Conservation (phyloP, 1,140 invertebrate genomes). For the Saccostrea echinata region DNA sequence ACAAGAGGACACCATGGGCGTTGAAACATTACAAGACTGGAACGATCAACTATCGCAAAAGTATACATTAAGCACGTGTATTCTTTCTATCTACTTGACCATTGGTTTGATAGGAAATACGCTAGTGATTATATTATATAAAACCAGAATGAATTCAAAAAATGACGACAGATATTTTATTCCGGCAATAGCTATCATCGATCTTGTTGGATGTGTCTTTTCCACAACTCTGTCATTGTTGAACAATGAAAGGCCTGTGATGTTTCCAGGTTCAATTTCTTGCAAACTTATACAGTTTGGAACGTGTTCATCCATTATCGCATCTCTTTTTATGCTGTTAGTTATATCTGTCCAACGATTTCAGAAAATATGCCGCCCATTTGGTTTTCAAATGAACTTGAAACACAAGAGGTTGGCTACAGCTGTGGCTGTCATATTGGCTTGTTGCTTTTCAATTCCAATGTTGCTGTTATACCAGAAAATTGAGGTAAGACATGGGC, state of each 20-base stretch:
- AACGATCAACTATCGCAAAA: neutral
- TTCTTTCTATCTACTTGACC: slow-evolving; percentile 14
- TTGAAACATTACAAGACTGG: slow-evolving; percentile 27
- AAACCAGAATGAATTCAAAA: slow-evolving; percentile 33
- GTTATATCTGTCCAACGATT: slow-evolving; percentile 51
- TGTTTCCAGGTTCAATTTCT: slow-evolving; percentile 36
- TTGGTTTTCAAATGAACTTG: slow-evolving; percentile 50
- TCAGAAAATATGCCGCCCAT: slow-evolving; percentile 52
- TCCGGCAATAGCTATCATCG: slow-evolving; percentile 37
- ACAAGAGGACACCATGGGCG: neutral
- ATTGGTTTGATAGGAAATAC: slow-evolving; percentile 23
- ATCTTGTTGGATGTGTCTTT: slow-evolving; percentile 29
- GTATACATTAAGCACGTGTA: slow-evolving; percentile 1
- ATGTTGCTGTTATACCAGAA: slow-evolving; percentile 18
- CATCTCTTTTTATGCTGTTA: slow-evolving; percentile 45
- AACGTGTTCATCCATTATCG: slow-evolving; percentile 28
- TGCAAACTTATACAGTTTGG: slow-evolving; percentile 38
- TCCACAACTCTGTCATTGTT: slow-evolving; percentile 21
- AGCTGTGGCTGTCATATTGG: neutral
- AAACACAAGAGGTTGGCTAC: slow-evolving; percentile 34
- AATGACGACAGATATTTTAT: slow-evolving; percentile 45
- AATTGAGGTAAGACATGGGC: neutral
- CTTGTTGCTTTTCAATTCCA: slow-evolving; percentile 16
- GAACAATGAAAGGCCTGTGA: slow-evolving; percentile 17
- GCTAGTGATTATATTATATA: slow-evolving; percentile 32